Conservation (phyloP, 2,113 vertebrate species). For the Lethenteron reissneri region DNA sequence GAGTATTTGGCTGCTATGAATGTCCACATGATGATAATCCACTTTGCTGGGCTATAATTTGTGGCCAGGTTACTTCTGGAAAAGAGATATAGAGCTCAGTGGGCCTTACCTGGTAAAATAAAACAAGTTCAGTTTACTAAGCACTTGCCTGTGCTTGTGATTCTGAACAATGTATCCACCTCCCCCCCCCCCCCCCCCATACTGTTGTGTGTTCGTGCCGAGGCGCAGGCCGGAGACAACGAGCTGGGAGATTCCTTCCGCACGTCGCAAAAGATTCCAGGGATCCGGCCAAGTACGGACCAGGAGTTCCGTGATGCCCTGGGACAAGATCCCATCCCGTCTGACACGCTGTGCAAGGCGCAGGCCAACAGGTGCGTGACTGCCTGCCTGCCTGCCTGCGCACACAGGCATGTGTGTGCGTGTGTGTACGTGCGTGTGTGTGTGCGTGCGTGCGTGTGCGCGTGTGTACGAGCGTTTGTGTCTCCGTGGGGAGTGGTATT, state of each 20-base stretch:
- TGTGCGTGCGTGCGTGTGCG: too few relatives aligned
- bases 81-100: too few relatives aligned
- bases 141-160: slow-evolving; percentile 13
- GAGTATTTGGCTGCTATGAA: too few relatives aligned
- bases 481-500: too few relatives aligned
- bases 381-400: too few relatives aligned
- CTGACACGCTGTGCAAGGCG: slow-evolving; percentile 25
- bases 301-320: slow-evolving; percentile 12
- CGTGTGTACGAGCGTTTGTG: too few relatives aligned
- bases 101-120: too few relatives aligned
- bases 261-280: slow-evolving; percentile 10
- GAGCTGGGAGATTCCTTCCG: neutral
- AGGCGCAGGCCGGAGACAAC: neutral
- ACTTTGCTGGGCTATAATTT: too few relatives aligned
- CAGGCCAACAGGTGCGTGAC: slow-evolving; percentile 30
- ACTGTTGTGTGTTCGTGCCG: neutral
- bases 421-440: too few relatives aligned
- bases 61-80: too few relatives aligned
- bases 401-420: too few relatives aligned
- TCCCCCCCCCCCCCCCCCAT: slow-evolving; percentile 7
- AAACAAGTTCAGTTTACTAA: neutral
- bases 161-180: slow-evolving; percentile 9
- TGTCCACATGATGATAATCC: too few relatives aligned
- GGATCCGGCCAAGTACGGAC: slow-evolving; percentile 14
- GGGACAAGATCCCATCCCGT: slow-evolving; percentile 15